Percentiles rank a stretch among this genome's conserved stretches.
These are phyloP conservation scores for Procambarus clarkii DNA, from an alignment of 1,140 invertebrate genomes.

Conservation along the genomic window DNA sequence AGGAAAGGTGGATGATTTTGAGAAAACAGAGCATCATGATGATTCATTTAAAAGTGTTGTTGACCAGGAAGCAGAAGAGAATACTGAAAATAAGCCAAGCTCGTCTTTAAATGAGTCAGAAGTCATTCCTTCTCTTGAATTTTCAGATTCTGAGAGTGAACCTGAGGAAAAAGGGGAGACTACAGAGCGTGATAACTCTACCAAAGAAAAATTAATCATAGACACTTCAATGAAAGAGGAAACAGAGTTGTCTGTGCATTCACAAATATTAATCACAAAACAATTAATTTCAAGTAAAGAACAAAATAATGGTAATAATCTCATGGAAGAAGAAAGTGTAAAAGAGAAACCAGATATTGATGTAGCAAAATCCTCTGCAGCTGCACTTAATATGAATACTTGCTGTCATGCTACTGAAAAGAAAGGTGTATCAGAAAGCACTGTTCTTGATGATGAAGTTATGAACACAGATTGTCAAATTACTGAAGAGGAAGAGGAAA, in stretches of 20 bases:
- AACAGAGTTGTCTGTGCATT: background rate
- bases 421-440: background rate
- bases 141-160: background rate
- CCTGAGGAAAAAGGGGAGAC: background rate
- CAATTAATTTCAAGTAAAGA: background rate
- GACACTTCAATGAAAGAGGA: background rate
- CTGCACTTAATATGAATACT: background rate
- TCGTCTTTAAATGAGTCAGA: background rate
- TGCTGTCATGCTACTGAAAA: background rate
- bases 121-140: background rate
- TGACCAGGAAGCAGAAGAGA: background rate
- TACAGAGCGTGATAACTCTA: background rate
- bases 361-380: background rate
- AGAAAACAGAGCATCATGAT: background rate
- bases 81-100: background rate
- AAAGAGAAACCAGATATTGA: background rate
- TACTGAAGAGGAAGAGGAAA: conserved; percentile 33
- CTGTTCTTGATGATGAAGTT: background rate
- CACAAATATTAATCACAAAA: background rate
- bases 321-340: background rate
- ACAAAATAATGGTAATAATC: background rate
- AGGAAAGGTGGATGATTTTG: background rate
- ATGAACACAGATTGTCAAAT: background rate
- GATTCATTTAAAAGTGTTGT: background rate
- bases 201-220: background rate